Evolutionary conservation across 2,888 invertebrate genomes (phyloP).

Genomic region (Ferrisia virgata): DNA sequence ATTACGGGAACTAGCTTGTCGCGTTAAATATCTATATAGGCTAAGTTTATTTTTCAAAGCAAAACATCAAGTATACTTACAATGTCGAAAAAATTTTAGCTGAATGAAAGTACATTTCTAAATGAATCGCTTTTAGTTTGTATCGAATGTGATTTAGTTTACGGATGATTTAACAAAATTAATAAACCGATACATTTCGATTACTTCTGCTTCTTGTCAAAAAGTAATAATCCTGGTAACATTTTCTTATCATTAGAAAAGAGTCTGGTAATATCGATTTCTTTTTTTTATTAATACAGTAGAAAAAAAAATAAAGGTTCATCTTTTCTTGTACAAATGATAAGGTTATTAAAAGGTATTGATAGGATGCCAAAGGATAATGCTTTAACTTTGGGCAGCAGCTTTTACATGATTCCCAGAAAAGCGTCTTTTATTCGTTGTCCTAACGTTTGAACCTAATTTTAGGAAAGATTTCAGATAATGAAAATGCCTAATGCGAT

Average conservation of each 20-base stretch:
- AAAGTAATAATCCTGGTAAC: neutral
- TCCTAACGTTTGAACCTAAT: neutral
- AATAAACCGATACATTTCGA: too few species aligned
- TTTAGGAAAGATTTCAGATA: neutral
- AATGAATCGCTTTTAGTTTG: too few species aligned
- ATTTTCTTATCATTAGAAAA: neutral
- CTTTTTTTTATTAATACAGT: neutral
- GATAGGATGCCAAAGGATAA: neutral
- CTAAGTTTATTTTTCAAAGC: too few species aligned
- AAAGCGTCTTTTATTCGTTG: neutral
- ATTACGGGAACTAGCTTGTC: too few species aligned
- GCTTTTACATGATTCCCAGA: neutral
- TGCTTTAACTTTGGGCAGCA: neutral
- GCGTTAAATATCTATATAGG: too few species aligned
- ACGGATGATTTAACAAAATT: too few species aligned
- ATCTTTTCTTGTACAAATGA: neutral
- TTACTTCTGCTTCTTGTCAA: neutral
- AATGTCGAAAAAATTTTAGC: too few species aligned
- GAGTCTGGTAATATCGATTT: neutral
- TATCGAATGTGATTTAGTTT: too few species aligned
- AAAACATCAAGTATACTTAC: too few species aligned
- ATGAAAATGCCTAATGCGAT: neutral
- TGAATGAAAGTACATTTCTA: too few species aligned
- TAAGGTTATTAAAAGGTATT: neutral
- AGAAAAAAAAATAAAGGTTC: neutral